A percentile compares a stretch with the other conserved stretches of the same genome.
phyloP scores from a whole-genome alignment of 1,140 invertebrate species.

The Piezodorus guildinii region DNA sequence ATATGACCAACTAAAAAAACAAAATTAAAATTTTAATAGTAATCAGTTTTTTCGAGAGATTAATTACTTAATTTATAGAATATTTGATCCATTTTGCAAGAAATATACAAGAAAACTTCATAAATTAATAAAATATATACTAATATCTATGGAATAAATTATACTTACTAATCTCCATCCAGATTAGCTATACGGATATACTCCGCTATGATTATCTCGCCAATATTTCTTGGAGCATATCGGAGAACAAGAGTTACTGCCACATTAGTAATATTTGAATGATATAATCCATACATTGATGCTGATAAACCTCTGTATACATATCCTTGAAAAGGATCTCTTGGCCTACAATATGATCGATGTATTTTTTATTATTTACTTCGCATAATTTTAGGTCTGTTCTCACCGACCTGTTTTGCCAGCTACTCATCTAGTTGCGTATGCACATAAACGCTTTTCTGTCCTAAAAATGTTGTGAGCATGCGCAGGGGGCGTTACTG shows the following conservation, averaged over 20 bases:
- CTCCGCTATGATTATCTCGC: background rate
- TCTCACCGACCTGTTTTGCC: too few relatives aligned
- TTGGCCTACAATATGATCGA: background rate
- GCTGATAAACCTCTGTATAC: slow-evolving; percentile 23
- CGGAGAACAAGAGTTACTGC: background rate
- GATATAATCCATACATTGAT: slow-evolving; percentile 23
- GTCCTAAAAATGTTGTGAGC: too few relatives aligned
- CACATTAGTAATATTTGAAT: background rate
- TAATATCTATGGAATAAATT: background rate
- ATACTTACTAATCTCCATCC: slow-evolving; percentile 24
- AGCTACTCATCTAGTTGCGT: too few relatives aligned
- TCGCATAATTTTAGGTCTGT: too few relatives aligned
- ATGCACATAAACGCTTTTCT: too few relatives aligned
- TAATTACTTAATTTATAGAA: too few relatives aligned
- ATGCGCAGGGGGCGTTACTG: too few relatives aligned
- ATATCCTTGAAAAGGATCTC: background rate
- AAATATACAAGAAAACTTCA: too few relatives aligned
- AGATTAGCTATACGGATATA: slow-evolving; percentile 11
- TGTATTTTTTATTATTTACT: background rate
- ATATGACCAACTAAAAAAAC: slow-evolving; percentile 27
- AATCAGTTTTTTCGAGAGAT: too few relatives aligned
- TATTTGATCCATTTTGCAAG: too few relatives aligned
- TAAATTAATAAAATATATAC: too few relatives aligned
- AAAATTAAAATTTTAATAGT: too few relatives aligned
- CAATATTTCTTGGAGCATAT: background rate